Evolutionary conservation across 2,888 invertebrate genomes (phyloP).

Genomic region (Drosophila tripunctata): DNA sequence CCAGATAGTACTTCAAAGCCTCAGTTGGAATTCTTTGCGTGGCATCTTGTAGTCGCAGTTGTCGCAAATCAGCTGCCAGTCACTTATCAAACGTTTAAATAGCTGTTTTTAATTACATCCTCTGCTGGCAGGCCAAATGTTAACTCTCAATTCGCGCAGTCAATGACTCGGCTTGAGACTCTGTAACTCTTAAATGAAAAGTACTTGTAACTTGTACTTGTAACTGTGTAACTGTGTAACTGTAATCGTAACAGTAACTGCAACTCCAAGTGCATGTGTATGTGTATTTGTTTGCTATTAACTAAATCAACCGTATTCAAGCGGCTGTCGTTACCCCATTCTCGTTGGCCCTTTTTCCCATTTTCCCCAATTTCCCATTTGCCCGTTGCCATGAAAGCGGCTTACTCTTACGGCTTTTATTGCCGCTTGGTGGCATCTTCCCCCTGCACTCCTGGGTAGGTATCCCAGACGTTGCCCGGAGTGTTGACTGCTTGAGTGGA

Average conservation of each 20-base stretch:
- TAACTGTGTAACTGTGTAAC: background rate
- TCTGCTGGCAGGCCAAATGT: constrained; percentile 2
- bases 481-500: constrained; percentile 62
- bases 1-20: too few relatives aligned
- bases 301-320: constrained; percentile 69
- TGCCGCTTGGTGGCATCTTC: constrained; percentile 21
- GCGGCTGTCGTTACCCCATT: constrained; percentile 30
- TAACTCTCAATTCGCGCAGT: constrained; percentile 34
- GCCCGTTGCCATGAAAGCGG: constrained; percentile 46
- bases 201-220: constrained; percentile 34
- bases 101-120: constrained; percentile 68
- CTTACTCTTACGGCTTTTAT: constrained; percentile 62
- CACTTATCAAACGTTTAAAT: constrained; percentile 71
- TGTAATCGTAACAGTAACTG: constrained; percentile 6
- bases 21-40: too few relatives aligned
- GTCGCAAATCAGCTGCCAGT: constrained; percentile 71
- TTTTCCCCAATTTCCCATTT: background rate
- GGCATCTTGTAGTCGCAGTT: constrained; percentile 27
- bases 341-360: background rate
- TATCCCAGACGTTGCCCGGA: constrained; percentile 38
- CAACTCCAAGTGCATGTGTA: constrained; percentile 1
- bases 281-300: constrained; percentile 67
- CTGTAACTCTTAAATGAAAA: constrained; percentile 19
- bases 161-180: constrained; percentile 49
- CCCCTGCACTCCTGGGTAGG: background rate